Conservation (phyloP, 2,797 vertebrate species). For the Sebastolobus alascanus region DNA sequence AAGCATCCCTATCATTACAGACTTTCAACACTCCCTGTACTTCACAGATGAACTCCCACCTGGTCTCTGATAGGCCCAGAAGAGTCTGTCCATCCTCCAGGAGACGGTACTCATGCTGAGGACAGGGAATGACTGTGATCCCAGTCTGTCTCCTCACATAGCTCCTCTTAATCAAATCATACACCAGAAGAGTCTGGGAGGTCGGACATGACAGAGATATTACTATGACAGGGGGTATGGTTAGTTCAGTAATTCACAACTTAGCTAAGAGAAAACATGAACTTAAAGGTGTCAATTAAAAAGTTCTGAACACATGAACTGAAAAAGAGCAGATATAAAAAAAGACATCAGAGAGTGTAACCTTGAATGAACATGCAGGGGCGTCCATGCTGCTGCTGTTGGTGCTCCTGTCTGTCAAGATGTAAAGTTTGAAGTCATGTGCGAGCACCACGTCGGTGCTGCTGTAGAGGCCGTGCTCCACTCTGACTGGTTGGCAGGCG, state of each 20-base stretch:
- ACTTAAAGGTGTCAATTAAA: neutral
- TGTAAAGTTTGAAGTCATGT: slow-evolving; percentile 75
- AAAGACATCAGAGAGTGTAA: slow-evolving; percentile 2
- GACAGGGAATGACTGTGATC: slow-evolving; percentile 73
- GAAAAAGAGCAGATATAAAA: neutral
- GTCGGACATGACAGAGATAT: neutral
- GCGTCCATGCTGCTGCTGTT: slow-evolving; percentile 58
- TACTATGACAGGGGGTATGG: neutral
- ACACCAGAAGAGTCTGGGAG: slow-evolving; percentile 74
- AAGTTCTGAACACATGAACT: neutral
- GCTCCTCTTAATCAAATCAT: slow-evolving; percentile 80
- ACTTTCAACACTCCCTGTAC: neutral
- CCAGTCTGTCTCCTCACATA: slow-evolving; percentile 78
- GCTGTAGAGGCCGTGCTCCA: slow-evolving; percentile 77
- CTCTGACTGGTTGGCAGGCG: slow-evolving; percentile 65
- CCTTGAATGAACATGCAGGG: slow-evolving; percentile 74
- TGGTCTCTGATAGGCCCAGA: slow-evolving; percentile 79
- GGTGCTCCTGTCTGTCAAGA: slow-evolving; percentile 74
- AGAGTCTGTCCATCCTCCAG: slow-evolving; percentile 73
- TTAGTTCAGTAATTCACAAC: neutral
- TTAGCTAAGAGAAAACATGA: neutral
- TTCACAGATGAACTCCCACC: slow-evolving; percentile 55
- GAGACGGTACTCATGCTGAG: slow-evolving; percentile 77
- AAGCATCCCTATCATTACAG: neutral
- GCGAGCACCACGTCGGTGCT: slow-evolving; percentile 69